Base-by-base conservation (phyloP, 64 coral and sea anemone species). In the Pocillopora damicornis region DNA sequence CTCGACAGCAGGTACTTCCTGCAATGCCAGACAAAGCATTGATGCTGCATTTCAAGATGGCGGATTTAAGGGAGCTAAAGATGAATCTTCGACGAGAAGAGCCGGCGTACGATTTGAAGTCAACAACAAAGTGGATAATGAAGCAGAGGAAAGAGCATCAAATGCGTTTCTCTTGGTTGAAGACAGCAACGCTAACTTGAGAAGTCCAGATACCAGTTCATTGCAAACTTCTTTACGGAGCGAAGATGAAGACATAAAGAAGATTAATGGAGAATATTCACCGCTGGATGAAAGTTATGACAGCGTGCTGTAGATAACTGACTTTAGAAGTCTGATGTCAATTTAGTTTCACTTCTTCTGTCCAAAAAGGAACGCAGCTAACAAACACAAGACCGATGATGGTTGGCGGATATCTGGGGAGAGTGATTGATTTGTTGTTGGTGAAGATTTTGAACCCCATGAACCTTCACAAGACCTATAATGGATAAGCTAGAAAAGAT, bases 261-360 rank as follows among this genome's bases (percentile, higher is more conserved):
- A 37, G n/a, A 73, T 36, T 59, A 15, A 14, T 85, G 37, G 51
- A 22, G 20, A 25, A 57, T 42, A 71, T 15, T n/a, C 42, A 58
- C n/a, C 14, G 22, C 63, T 25, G 16, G 65, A 85, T 25, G 65
- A 58, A 68, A 85, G 37, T 73, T 85, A 72, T 72, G 38, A 85
- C 37, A 85, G 81, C 12, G 65, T 17, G 1, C 65, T 73, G 36
- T 85, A 73, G 42, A 85, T 18, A 11, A 11, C 11, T 11, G n/a
- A 23, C 20, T n/a, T 9, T 51, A 51, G 42, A 51, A 51, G 42
- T 51, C 42, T 51, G 42, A 51, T 51, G 42, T 7, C 2, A 7
- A 51, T 51, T 45, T 51, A 51, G 42, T 4, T 51, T 2, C 42
- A 7, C 2, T 51, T 2, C 42, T 51, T 2, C 42, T 51, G 42